phyloP scores from a whole-genome alignment of 2,888 invertebrate species.

The Cerastis leucographa region DNA sequence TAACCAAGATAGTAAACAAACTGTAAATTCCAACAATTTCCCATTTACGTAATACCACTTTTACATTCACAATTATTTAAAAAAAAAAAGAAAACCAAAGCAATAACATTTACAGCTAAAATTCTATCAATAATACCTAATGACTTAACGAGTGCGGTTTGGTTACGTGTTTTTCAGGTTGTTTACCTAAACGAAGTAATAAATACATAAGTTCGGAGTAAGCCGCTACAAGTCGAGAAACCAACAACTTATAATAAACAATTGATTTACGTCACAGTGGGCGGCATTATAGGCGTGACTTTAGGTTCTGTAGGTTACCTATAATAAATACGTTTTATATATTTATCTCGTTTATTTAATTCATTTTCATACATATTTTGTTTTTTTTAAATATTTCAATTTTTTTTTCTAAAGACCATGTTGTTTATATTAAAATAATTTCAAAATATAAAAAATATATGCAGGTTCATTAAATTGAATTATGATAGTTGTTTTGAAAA shows the following conservation, averaged over 20 bases:
- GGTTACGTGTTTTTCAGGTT: not conserved
- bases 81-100: not conserved
- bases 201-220: slow-evolving; percentile 22
- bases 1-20: not conserved
- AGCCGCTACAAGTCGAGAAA: slow-evolving; percentile 2
- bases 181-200: slow-evolving; percentile 3
- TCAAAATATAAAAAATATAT: no score
- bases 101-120: slow-evolving; percentile 23
- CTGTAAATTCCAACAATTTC: not conserved
- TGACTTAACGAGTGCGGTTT: slow-evolving; percentile 30
- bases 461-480: no score
- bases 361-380: no score
- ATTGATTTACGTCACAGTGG: slow-evolving; percentile 31
- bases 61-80: not conserved
- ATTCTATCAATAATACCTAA: not conserved
- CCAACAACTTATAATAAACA: slow-evolving; percentile 15
- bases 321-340: not conserved
- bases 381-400: no score
- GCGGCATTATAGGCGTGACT: slow-evolving; percentile 27
- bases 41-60: not conserved
- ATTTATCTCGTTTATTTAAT: no score
- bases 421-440: no score
- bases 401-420: no score
- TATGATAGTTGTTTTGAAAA: no score
- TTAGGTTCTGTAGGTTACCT: not conserved